These are phyloP conservation scores for Tamias sibiricus DNA, from an alignment of 2,113 vertebrate species.

Conservation along the genomic window DNA sequence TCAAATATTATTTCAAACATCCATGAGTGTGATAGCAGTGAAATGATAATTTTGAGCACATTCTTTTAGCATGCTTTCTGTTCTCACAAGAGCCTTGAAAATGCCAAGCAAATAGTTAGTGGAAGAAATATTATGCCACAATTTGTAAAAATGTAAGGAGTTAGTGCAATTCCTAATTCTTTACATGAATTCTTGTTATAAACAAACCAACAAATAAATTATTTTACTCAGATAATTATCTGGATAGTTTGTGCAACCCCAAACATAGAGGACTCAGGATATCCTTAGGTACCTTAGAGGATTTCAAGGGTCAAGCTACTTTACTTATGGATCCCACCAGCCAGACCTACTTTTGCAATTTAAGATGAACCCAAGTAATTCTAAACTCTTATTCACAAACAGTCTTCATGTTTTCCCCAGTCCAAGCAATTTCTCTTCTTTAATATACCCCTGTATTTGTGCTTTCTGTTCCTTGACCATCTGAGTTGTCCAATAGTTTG, in stretches of 20 bases:
- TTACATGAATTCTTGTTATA: background rate
- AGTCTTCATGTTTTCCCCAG: background rate
- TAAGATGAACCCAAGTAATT: background rate
- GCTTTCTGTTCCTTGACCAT: background rate
- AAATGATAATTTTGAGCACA: background rate
- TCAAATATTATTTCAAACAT: background rate
- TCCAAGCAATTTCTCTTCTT: background rate
- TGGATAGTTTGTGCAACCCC: background rate
- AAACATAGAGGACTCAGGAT: background rate
- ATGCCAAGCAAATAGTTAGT: background rate
- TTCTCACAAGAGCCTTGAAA: background rate
- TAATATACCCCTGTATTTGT: background rate
- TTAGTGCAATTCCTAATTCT: background rate
- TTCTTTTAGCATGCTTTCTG: background rate
- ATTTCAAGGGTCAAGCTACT: background rate
- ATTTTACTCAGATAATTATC: background rate
- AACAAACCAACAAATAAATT: background rate
- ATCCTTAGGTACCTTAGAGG: background rate
- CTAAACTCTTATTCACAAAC: background rate
- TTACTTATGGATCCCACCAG: background rate
- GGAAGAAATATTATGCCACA: background rate
- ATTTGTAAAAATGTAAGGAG: background rate
- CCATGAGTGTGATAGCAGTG: background rate
- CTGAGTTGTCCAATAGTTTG: background rate
- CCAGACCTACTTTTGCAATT: background rate